A percentile compares a stretch with the other conserved stretches of the same genome.
Conservation (phyloP, 2,888 invertebrate species). For the Sicus ferrugineus region DNA sequence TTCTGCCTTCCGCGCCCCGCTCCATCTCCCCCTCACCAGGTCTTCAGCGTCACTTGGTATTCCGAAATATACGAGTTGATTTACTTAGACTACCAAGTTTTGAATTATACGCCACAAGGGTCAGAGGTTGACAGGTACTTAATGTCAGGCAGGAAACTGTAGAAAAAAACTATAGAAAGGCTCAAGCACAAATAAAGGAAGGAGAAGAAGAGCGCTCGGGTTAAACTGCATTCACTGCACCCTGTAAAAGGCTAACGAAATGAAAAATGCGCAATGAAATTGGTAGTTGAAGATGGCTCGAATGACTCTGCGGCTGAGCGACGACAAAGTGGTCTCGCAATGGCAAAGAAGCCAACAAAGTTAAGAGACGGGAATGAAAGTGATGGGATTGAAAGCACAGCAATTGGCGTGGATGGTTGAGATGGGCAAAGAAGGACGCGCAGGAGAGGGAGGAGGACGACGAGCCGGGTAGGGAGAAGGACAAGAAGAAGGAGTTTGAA, state of each 20-base stretch:
- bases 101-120: constrained; percentile 7
- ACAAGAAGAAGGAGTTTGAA: neutral
- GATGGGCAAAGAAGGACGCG: too few species aligned
- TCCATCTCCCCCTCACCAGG: neutral
- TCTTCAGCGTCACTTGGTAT: neutral
- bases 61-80: neutral
- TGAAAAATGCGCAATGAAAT: constrained; percentile 24
- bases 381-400: too few species aligned
- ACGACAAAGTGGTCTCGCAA: neutral
- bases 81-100: neutral
- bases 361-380: neutral
- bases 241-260: constrained; percentile 26
- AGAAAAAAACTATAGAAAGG: neutral
- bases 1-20: neutral
- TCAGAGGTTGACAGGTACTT: constrained; percentile 14
- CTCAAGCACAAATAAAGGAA: neutral
- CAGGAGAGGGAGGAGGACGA: neutral
- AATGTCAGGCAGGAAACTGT: constrained; percentile 5
- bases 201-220: neutral
- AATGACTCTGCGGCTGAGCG: neutral
- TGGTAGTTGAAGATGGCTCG: neutral
- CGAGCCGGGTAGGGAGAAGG: neutral
- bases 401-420: too few species aligned
- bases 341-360: neutral
- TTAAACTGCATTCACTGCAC: neutral